Conservation (phyloP, 2,797 vertebrate genomes). For the Myiothlypis chrysogaster region DNA sequence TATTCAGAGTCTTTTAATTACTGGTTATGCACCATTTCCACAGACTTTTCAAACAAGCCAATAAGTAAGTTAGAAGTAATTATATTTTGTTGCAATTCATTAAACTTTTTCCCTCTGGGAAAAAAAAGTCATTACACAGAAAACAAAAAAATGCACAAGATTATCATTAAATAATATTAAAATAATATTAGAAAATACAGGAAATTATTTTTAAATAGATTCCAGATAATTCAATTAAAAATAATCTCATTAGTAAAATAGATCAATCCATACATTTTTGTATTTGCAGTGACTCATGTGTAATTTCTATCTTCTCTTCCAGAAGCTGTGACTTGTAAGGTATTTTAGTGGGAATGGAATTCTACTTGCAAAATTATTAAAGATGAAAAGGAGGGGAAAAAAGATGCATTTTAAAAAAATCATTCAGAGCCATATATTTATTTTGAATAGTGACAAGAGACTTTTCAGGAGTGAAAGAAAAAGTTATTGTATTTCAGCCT, state of each 20-base stretch:
- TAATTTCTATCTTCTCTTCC: not conserved
- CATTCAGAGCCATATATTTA: rapidly evolving
- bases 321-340: not conserved
- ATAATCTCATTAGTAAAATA: not conserved
- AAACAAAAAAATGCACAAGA: not conserved
- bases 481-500: not conserved
- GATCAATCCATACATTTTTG: not conserved
- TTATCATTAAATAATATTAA: not conserved
- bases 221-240: not conserved
- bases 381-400: not conserved
- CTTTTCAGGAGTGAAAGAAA: not conserved
- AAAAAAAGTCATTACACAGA: not conserved
- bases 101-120: not conserved
- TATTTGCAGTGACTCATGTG: not conserved
- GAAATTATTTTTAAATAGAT: not conserved
- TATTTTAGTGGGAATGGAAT: not conserved
- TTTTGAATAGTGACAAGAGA: not conserved
- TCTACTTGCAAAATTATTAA: not conserved
- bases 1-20: not conserved
- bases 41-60: not conserved
- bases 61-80: not conserved
- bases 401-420: not conserved
- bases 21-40: not conserved
- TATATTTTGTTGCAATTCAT: not conserved
- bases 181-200: not conserved